Conservation (phyloP, 2,888 invertebrate species). For the Trichogramma evanescens region DNA sequence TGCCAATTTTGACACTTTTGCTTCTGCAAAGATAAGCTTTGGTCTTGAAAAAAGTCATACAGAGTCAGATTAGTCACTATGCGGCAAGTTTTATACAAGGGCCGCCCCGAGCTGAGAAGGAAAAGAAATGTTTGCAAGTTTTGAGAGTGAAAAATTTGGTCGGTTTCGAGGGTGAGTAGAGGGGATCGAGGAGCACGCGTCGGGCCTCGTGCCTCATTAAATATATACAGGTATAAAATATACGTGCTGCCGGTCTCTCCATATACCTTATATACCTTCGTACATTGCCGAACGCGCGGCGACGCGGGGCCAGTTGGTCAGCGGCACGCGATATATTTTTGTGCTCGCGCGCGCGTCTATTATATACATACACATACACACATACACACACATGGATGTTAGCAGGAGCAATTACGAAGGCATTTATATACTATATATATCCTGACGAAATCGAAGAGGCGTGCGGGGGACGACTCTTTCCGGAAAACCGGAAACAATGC, state of each 20-base stretch:
- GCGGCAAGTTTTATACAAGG: no score
- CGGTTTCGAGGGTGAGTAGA: conserved; percentile 4
- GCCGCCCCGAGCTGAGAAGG: no score
- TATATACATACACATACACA: conserved; percentile 6
- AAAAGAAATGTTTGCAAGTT: neutral
- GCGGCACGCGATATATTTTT: conserved; percentile 26
- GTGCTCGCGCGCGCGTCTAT: neutral
- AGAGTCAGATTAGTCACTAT: no score
- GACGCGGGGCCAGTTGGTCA: conserved; percentile 44
- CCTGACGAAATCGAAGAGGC: conserved; percentile 34
- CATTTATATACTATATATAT: conserved; percentile 43
- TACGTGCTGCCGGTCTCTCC: no score
- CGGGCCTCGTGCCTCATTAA: conserved; percentile 4
- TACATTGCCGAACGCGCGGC: conserved; percentile 37
- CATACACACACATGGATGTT: neutral
- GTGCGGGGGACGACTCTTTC: conserved; percentile 20
- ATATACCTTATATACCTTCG: neutral
- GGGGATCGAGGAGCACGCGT: conserved; percentile 10
- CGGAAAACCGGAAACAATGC: conserved; percentile 36
- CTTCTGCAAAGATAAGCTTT: no score
- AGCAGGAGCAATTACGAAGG: conserved; percentile 27
- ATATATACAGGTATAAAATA: neutral
- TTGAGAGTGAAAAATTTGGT: conserved; percentile 9
- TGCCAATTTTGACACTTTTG: no score
- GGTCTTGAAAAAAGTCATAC: no score